Percentiles rank a stretch among this genome's conserved stretches.
These are phyloP conservation scores for Perca fluviatilis DNA, from an alignment of 2,113 vertebrate genomes.

Conservation along the genomic window DNA sequence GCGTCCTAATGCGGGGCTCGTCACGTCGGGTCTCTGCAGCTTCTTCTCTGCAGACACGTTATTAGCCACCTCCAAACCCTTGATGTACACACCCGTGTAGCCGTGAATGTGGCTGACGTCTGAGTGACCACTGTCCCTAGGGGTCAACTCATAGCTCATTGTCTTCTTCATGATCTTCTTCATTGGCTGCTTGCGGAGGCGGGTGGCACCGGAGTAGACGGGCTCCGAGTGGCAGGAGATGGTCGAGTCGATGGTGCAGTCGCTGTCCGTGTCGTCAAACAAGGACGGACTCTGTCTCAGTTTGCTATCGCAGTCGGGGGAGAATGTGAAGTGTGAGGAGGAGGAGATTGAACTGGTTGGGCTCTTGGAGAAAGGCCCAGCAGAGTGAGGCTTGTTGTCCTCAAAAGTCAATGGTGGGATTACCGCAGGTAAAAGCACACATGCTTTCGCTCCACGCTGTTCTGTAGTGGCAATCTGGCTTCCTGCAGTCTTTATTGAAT, in stretches of 20 bases:
- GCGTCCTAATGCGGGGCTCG: constrained; percentile 78
- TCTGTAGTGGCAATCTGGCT: constrained; percentile 25
- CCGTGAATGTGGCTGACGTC: constrained; percentile 78
- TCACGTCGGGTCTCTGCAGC: constrained; percentile 75
- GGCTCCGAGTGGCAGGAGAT: constrained; percentile 83
- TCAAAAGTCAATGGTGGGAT: constrained; percentile 56
- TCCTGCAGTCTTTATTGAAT: constrained; percentile 38
- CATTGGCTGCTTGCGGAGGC: constrained; percentile 85
- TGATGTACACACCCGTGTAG: constrained; percentile 87
- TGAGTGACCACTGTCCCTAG: constrained; percentile 58
- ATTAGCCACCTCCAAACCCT: constrained; percentile 86
- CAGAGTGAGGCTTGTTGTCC: constrained; percentile 66
- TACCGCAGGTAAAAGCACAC: constrained; percentile 39
- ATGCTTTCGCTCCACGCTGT: background rate
- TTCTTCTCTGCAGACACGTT: constrained; percentile 83
- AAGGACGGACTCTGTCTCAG: constrained; percentile 66
- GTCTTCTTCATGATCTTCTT: constrained; percentile 91
- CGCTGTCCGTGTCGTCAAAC: constrained; percentile 84
- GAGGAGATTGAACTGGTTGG: constrained; percentile 62
- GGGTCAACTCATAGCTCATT: constrained; percentile 79
- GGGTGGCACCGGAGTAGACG: constrained; percentile 65
- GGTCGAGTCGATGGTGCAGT: constrained; percentile 83
- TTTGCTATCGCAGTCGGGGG: constrained; percentile 60
- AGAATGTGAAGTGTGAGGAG: constrained; percentile 67
- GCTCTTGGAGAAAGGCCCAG: constrained; percentile 66